These are phyloP conservation scores for Drosophila ezoana DNA, from an alignment of 2,888 invertebrate genomes.

Conservation along the genomic window DNA sequence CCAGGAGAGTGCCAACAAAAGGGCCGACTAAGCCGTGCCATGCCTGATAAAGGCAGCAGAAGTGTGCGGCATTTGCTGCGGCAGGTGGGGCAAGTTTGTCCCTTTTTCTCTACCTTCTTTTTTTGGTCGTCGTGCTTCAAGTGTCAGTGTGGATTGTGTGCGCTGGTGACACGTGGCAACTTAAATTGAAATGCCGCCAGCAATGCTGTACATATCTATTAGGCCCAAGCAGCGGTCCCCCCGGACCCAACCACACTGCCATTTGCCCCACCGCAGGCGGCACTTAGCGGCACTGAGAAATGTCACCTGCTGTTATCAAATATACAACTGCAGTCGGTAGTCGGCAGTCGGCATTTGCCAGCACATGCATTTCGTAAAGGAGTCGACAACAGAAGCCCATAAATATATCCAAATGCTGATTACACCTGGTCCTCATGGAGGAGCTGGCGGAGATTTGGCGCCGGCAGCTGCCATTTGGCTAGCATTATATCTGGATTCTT, in stretches of 20 bases:
- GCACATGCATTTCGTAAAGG: conserved; percentile 33
- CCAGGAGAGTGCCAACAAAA: conserved; percentile 56
- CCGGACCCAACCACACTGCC: background rate
- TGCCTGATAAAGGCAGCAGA: conserved; percentile 4
- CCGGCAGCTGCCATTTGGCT: conserved; percentile 29
- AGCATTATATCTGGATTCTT: conserved; percentile 27
- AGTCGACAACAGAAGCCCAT: conserved; percentile 27
- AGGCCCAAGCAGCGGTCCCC: conserved; percentile 37
- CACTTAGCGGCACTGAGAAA: conserved; percentile 63
- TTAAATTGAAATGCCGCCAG: conserved; percentile 80
- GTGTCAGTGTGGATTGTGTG: conserved; percentile 75
- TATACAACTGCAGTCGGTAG: conserved; percentile 38
- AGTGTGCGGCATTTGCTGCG: background rate
- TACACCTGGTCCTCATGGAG: conserved; percentile 32
- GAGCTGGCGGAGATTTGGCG: conserved; percentile 37
- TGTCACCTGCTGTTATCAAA: conserved; percentile 55
- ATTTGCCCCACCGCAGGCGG: conserved; percentile 29
- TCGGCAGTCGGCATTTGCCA: background rate
- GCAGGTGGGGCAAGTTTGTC: conserved; percentile 25
- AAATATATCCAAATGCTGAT: conserved; percentile 56
- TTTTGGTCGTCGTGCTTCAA: conserved; percentile 40
- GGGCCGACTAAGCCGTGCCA: conserved; percentile 51
- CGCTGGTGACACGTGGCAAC: conserved; percentile 77
- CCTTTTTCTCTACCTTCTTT: background rate
- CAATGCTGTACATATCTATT: conserved; percentile 71